Base-by-base conservation (phyloP, 2,888 invertebrate species). In the Xanthorhoe spadicearia region DNA sequence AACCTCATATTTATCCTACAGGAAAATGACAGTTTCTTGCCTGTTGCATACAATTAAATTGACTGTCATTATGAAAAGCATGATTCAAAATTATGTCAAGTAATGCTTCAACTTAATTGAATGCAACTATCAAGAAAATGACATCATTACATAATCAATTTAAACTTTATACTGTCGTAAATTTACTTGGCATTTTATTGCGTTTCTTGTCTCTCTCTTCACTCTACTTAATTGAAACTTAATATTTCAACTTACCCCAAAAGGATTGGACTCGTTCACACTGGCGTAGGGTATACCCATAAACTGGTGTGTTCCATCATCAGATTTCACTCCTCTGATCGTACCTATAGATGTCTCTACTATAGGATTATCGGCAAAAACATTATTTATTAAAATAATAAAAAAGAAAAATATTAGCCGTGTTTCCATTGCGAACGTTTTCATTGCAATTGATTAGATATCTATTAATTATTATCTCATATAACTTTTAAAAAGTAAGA, bases 251-350 rank as follows among this genome's bases (percentile, higher is more conserved):
- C 85, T 83, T 74, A 88, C 88, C 70, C 86, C 86, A 63, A 88
- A 88, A n/a, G 86, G 87, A 72, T 87, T 86, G 8, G 56, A 73
- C 17, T 60, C 62, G 55, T 86, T 72, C 0, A 88, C 81, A 28
- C 67, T 76, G 2, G 81, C 88, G 50, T 86, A 88, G 0, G 88
- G 88, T 75, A 88, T 86, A 2, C 87, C 88, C 73, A 87, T 73
- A 60, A 83, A 88, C 84, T 85, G 84, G 7, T 81, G 85, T 81
- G 19, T 81, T 78, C 2, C 87, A 43, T 43, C 87, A 72, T 86
- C 84, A 6, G 85, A 82, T 35, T 66, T 73, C 15, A 86, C 63
- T 3, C 89, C 89, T 17, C 83, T 77, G 23, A 88, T 81, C 13
- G 77, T 64, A 0, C 89, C 84, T 10, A 77, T 57, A 28, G 56